Conservation (phyloP, 2,113 vertebrate genomes). For the Coreoperca whiteheadi region DNA sequence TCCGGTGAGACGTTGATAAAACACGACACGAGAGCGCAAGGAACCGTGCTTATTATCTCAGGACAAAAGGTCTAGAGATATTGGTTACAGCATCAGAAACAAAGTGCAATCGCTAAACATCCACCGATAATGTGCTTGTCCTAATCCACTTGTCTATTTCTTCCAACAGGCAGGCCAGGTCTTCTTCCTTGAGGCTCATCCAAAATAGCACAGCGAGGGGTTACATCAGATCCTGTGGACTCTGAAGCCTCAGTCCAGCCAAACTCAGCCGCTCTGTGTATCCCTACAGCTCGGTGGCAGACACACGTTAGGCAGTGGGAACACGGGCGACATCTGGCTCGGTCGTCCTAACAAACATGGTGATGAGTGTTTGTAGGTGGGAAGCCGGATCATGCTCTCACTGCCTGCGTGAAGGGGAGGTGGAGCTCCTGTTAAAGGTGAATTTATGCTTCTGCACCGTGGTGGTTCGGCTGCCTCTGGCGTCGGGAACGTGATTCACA, state of each 20-base stretch:
- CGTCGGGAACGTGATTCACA: neutral
- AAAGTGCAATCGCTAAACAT: neutral
- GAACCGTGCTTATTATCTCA: neutral
- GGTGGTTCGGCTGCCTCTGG: neutral
- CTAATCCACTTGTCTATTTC: constrained; percentile 20
- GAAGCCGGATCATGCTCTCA: neutral
- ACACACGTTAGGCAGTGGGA: neutral
- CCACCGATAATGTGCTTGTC: neutral
- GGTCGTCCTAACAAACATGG: neutral
- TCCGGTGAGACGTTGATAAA: constrained; percentile 14
- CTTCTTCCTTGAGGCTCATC: constrained; percentile 40
- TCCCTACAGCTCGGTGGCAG: neutral
- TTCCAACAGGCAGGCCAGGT: constrained; percentile 7
- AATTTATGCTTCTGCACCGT: neutral
- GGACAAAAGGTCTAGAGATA: neutral
- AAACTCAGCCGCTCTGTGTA: neutral
- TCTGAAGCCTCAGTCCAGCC: constrained; percentile 16
- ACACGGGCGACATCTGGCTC: neutral
- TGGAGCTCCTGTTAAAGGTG: neutral
- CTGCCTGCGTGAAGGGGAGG: neutral
- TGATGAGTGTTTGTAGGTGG: neutral
- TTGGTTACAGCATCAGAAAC: neutral
- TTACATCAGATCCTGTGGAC: constrained; percentile 45
- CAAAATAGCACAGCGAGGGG: constrained; percentile 39
- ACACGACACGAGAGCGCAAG: neutral